Evolutionary conservation across 1,140 invertebrate species (phyloP).

Genomic region (Dendroctonus ponderosae): DNA sequence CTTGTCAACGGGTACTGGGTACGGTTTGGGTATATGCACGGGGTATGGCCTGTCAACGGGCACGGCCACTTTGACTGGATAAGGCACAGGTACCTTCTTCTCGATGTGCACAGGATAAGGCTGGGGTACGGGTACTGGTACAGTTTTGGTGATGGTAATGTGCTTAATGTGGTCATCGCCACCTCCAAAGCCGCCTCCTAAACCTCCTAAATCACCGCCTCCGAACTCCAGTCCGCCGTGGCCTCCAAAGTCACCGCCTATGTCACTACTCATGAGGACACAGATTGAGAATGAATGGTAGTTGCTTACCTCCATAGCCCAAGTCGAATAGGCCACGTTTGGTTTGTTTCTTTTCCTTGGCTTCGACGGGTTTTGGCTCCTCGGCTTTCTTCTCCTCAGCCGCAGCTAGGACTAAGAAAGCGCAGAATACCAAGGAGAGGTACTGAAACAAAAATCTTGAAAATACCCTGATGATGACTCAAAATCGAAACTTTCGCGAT

Average conservation of each 20-base stretch:
- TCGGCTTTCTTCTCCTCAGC: slow-evolving; percentile 41
- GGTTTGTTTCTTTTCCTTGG: slow-evolving; percentile 44
- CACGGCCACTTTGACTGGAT: slow-evolving; percentile 55
- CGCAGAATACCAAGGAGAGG: slow-evolving; percentile 36
- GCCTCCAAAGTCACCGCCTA: slow-evolving; percentile 36
- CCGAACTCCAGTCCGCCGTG: slow-evolving; percentile 18
- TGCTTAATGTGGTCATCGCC: slow-evolving; percentile 37
- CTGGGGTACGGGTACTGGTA: slow-evolving; percentile 44
- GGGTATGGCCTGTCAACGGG: slow-evolving; percentile 52
- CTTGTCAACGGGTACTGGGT: slow-evolving; percentile 55
- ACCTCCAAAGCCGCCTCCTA: slow-evolving; percentile 22
- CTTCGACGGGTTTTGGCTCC: slow-evolving; percentile 35
- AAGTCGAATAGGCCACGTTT: slow-evolving; percentile 49
- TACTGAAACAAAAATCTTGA: slow-evolving; percentile 36
- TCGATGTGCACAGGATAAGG: slow-evolving; percentile 45
- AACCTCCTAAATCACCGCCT: slow-evolving; percentile 17
- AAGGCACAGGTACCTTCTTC: slow-evolving; percentile 49
- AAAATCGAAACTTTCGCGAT: too few relatives aligned
- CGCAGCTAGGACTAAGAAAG: slow-evolving; percentile 39
- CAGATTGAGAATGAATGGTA: not conserved
- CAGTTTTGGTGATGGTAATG: slow-evolving; percentile 46
- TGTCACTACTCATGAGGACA: not conserved
- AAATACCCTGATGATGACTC: too few relatives aligned
- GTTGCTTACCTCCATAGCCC: slow-evolving; percentile 40
- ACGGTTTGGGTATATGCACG: slow-evolving; percentile 57